phyloP scores from a whole-genome alignment of 2,888 invertebrate genomes.

The Hypsopygia costalis region DNA sequence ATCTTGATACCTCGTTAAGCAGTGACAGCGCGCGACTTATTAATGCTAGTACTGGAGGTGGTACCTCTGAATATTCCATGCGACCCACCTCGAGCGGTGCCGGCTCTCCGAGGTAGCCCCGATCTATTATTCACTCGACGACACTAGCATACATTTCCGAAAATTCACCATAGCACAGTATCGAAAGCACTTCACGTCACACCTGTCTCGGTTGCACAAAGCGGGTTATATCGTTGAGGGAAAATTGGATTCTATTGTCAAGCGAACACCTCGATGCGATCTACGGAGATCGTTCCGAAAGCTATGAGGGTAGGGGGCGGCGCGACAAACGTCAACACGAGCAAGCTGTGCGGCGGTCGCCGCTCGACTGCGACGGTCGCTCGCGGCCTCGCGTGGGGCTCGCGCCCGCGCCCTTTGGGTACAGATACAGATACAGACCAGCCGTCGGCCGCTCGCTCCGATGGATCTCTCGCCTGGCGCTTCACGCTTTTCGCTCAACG shows the following conservation, averaged over 20 bases:
- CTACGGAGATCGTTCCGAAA: conserved; percentile 15
- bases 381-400: conserved; percentile 15
- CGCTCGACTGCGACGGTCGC: conserved; percentile 47
- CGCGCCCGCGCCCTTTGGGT: conserved; percentile 15
- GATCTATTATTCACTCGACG: conserved; percentile 44
- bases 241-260: conserved; percentile 13
- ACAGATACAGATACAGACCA: no score
- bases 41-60: conserved; percentile 4
- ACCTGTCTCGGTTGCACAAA: conserved; percentile 20
- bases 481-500: not conserved
- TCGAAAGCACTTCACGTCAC: conserved; percentile 36
- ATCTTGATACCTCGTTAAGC: conserved; percentile 25
- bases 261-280: conserved; percentile 9
- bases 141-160: conserved; percentile 36
- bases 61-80: conserved; percentile 31
- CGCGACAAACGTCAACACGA: conserved; percentile 15
- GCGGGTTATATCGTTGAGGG: conserved; percentile 11
- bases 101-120: conserved; percentile 47
- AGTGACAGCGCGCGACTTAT: conserved; percentile 18
- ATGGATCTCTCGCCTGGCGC: not conserved
- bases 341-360: conserved; percentile 40
- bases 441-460: not conserved
- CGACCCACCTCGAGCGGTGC: conserved; percentile 56
- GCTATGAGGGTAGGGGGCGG: conserved; percentile 8
- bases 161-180: conserved; percentile 34